phyloP scores from a whole-genome alignment of 2,888 invertebrate species.

The Eupeodes latifasciatus region DNA sequence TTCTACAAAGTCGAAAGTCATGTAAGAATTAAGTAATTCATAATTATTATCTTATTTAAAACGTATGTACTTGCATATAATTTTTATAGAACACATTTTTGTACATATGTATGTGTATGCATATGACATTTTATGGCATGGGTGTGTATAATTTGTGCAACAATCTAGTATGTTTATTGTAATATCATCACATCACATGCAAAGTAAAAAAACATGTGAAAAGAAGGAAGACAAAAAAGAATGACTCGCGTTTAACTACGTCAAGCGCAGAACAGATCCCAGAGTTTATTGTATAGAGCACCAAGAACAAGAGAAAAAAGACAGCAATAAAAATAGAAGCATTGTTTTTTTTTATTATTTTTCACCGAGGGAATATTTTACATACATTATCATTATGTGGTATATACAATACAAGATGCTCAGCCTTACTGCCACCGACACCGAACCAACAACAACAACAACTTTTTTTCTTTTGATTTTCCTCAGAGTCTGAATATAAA shows the following conservation, averaged over 20 bases:
- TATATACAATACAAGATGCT: conserved; percentile 17
- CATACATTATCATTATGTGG: conserved; percentile 20
- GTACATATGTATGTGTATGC: background rate
- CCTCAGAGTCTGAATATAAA: background rate
- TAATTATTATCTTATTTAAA: conserved; percentile 10
- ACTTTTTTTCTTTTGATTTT: background rate
- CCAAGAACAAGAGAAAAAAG: conserved; percentile 6
- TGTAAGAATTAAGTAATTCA: conserved; percentile 28
- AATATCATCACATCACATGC: conserved; percentile 26
- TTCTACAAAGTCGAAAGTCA: background rate
- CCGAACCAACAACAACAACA: background rate
- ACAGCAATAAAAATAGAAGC: conserved; percentile 25
- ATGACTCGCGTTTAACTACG: conserved; percentile 21
- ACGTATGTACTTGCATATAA: background rate
- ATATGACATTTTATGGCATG: background rate
- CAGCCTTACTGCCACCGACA: conserved; percentile 22
- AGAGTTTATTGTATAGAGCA: background rate
- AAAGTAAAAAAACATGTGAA: conserved; percentile 34
- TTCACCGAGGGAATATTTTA: background rate
- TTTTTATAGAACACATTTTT: background rate
- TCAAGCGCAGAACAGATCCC: conserved; percentile 57
- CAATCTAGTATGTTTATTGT: conserved; percentile 14
- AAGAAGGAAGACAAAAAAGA: conserved; percentile 15
- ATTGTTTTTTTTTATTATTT: conserved; percentile 2
- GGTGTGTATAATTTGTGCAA: conserved; percentile 27